Conservation (phyloP, 2,888 invertebrate species). For the Liopterus haemorrhoidalis region DNA sequence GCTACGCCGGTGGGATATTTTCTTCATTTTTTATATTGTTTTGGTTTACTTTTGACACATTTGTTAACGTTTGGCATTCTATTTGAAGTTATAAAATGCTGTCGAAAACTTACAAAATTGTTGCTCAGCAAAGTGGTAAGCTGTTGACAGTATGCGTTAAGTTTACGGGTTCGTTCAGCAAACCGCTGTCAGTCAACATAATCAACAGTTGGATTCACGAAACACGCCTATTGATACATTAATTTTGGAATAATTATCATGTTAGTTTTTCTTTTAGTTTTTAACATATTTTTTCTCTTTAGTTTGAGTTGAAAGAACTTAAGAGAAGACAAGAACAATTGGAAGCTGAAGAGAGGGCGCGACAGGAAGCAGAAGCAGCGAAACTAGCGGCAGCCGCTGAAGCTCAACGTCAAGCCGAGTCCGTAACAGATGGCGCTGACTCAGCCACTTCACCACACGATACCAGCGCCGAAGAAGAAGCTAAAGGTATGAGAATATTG, state of each 20-base stretch:
- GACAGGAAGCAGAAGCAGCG: conserved; percentile 64
- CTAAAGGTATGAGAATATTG: conserved; percentile 49
- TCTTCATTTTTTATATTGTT: too few relatives aligned
- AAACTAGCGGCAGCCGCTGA: conserved; percentile 53
- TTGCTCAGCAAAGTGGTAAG: too few relatives aligned
- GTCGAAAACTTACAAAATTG: too few relatives aligned
- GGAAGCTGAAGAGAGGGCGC: conserved; percentile 57
- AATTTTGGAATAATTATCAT: conserved; percentile 5
- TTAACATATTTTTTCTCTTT: conserved; percentile 32
- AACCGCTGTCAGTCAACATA: not conserved
- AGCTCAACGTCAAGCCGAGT: conserved; percentile 47
- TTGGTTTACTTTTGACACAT: too few relatives aligned
- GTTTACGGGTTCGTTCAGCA: too few relatives aligned
- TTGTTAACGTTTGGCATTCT: too few relatives aligned
- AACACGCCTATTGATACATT: not conserved
- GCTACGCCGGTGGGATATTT: too few relatives aligned
- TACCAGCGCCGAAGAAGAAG: conserved; percentile 51
- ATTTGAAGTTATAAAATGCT: too few relatives aligned
- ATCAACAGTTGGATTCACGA: conserved; percentile 1
- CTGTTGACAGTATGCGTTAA: too few relatives aligned
- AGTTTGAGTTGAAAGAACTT: conserved; percentile 97
- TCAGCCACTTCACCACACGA: conserved; percentile 44
- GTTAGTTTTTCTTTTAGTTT: conserved; percentile 8
- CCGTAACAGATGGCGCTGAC: conserved; percentile 42
- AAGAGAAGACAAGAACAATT: conserved; percentile 72